Evolutionary conservation across 35 echinoderm and acorn worm genomes (phyloP).

Genomic region (Patiria miniata): DNA sequence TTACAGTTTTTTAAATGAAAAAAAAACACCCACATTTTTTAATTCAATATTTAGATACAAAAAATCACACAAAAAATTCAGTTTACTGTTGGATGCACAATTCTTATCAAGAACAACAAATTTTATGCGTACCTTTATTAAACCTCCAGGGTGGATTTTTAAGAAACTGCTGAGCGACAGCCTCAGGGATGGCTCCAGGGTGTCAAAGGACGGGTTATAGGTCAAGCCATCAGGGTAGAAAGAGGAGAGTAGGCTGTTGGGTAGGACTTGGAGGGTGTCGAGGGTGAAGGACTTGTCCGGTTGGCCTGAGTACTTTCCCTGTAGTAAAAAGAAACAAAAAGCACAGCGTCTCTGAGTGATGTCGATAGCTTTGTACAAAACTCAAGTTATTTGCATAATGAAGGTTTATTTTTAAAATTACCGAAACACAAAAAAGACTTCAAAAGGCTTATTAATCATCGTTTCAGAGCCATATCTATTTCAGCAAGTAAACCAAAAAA

Average conservation of each 20-base stretch:
- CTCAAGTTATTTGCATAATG: not conserved
- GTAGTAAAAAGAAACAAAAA: not conserved
- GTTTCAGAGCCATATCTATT: too few species aligned
- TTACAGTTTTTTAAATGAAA: not conserved
- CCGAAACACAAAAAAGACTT: too few species aligned
- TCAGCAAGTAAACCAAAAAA: too few species aligned
- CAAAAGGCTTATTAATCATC: too few species aligned
- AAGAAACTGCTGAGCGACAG: constrained; percentile 51
- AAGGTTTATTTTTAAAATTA: too few species aligned
- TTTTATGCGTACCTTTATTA: constrained; percentile 54
- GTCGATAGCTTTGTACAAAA: not conserved
- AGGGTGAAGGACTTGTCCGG: constrained; percentile 53
- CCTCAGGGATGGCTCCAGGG: constrained; percentile 52
- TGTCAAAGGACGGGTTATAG: constrained; percentile 36
- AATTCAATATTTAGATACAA: not conserved
- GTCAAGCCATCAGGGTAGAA: constrained; percentile 26
- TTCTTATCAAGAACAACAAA: too few species aligned
- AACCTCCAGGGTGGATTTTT: constrained; percentile 76
- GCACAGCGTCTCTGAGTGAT: not conserved
- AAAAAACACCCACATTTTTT: not conserved
- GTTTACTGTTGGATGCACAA: too few species aligned
- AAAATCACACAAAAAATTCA: too few species aligned
- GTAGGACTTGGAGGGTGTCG: constrained; percentile 58
- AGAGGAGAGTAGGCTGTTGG: constrained; percentile 62
- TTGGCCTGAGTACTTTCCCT: constrained; percentile 39